Percentiles rank a stretch among this genome's conserved stretches.
These are phyloP conservation scores for Trichacis sp. DNA, from an alignment of 2,888 invertebrate genomes.

Conservation along the genomic window DNA sequence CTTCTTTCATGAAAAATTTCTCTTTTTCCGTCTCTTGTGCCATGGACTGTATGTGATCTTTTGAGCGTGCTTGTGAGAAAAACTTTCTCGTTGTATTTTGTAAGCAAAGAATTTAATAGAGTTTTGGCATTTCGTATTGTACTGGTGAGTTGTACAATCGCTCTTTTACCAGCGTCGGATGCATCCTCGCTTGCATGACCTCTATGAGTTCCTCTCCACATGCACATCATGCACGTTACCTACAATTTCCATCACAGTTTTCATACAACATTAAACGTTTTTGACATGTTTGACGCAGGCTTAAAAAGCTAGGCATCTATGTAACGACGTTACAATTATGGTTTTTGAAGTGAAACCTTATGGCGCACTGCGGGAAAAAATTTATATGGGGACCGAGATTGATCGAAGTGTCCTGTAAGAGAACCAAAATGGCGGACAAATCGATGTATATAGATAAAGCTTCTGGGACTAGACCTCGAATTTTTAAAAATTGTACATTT, in stretches of 20 bases:
- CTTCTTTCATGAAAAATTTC: constrained; percentile 36
- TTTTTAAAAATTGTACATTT: too few relatives aligned
- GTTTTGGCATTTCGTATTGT: constrained; percentile 51
- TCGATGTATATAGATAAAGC: too few relatives aligned
- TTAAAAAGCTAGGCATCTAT: too few relatives aligned
- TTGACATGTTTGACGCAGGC: too few relatives aligned
- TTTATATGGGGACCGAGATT: too few relatives aligned
- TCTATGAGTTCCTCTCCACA: constrained; percentile 58
- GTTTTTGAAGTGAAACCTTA: too few relatives aligned
- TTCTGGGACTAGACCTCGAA: too few relatives aligned
- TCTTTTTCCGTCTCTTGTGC: not conserved
- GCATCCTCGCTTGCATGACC: constrained; percentile 63
- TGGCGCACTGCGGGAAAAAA: too few relatives aligned
- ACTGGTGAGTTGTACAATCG: constrained; percentile 45
- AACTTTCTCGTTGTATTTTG: constrained; percentile 50
- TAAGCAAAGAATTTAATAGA: constrained; percentile 54
- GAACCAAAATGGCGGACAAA: too few relatives aligned
- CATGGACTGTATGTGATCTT: constrained; percentile 33
- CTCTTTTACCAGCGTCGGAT: constrained; percentile 53
- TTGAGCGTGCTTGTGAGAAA: constrained; percentile 25
- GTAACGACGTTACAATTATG: too few relatives aligned
- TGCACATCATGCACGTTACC: constrained; percentile 62
- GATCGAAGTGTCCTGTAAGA: too few relatives aligned
- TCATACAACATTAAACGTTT: not conserved
- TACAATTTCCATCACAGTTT: constrained; percentile 14